phyloP scores from a whole-genome alignment of 2,888 invertebrate species.

The Meteorus colon region DNA sequence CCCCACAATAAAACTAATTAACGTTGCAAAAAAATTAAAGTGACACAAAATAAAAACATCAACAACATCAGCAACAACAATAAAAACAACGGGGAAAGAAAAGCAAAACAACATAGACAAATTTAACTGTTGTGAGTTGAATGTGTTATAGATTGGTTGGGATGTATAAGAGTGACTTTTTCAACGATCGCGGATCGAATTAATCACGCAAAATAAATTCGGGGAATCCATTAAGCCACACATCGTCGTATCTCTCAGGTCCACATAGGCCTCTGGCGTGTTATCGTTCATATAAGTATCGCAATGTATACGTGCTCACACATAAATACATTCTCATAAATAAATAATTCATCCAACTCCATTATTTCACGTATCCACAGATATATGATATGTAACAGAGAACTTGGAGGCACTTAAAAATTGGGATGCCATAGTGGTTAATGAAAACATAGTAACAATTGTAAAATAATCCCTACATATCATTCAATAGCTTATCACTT shows the following conservation, averaged over 20 bases:
- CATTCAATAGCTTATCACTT: too few species aligned
- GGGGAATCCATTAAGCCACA: conserved; percentile 67
- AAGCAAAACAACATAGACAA: too few species aligned
- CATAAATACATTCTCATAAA: conserved; percentile 29
- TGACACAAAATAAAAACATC: background rate
- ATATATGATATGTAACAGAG: background rate
- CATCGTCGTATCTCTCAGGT: conserved; percentile 47
- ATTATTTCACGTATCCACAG: background rate
- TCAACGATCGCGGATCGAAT: conserved; percentile 55
- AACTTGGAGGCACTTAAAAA: background rate
- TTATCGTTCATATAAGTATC: conserved; percentile 38
- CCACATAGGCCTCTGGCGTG: conserved; percentile 27
- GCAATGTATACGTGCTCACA: conserved; percentile 28
- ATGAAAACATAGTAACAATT: background rate
- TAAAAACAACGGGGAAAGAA: too few species aligned
- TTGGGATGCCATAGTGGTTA: background rate
- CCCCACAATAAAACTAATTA: conserved; percentile 67
- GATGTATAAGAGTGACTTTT: background rate
- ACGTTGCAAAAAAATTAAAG: conserved; percentile 54
- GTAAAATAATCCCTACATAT: too few species aligned
- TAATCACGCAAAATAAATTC: conserved; percentile 70
- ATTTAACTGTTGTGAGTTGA: too few species aligned
- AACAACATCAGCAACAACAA: too few species aligned
- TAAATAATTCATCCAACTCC: conserved; percentile 15
- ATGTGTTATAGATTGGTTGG: too few species aligned